phyloP scores from a whole-genome alignment of 2,888 invertebrate species.

The Aphodius sticticus region DNA sequence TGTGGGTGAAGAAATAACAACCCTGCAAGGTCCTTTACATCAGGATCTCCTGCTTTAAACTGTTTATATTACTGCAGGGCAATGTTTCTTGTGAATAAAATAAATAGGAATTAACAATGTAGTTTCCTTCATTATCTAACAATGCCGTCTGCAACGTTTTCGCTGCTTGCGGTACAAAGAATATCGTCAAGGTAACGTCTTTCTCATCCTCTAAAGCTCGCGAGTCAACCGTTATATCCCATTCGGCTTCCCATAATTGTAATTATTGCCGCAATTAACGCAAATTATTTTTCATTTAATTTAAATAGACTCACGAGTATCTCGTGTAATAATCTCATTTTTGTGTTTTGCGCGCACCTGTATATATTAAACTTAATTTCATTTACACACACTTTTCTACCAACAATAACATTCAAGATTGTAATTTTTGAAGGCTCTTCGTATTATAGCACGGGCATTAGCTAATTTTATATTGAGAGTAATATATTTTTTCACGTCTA shows the following conservation, averaged over 20 bases:
- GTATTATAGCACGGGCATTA: neutral
- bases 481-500: neutral
- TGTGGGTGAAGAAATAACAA: neutral
- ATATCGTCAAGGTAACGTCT: slow-evolving; percentile 35
- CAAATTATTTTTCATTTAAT: slow-evolving; percentile 13
- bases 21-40: neutral
- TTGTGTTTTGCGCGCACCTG: slow-evolving; percentile 10
- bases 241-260: slow-evolving; percentile 23
- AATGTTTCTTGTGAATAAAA: neutral
- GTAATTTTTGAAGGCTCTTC: neutral
- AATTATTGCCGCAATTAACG: slow-evolving; percentile 27
- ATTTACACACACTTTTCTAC: neutral
- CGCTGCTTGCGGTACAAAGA: slow-evolving; percentile 23
- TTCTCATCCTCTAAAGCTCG: slow-evolving; percentile 29
- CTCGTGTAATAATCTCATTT: slow-evolving; percentile 17
- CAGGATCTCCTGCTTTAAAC: neutral
- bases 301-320: slow-evolving; percentile 24
- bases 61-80: neutral
- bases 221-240: slow-evolving; percentile 27
- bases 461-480: neutral
- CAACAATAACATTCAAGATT: neutral
- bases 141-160: neutral
- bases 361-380: slow-evolving; percentile 9
- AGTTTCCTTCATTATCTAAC: neutral
- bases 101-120: slow-evolving; percentile 4